These are phyloP conservation scores for Ennomos quercinarius DNA, from an alignment of 2,888 invertebrate genomes.

Conservation along the genomic window DNA sequence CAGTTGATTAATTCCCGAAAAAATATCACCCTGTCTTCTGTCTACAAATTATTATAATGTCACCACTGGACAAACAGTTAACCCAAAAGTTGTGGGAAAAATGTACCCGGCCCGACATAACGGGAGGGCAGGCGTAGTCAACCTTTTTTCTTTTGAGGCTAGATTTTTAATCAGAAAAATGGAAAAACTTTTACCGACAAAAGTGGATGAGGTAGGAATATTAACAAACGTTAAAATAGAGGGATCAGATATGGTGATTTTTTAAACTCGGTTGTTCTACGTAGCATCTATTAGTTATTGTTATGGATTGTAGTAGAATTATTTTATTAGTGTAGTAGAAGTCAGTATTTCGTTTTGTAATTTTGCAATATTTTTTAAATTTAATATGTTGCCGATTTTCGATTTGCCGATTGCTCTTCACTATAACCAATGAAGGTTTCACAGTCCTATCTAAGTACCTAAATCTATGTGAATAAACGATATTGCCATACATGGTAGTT, in stretches of 20 bases:
- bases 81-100: slow-evolving; percentile 60
- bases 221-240: slow-evolving; percentile 9
- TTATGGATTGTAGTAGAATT: too few species aligned
- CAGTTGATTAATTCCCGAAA: slow-evolving; percentile 35
- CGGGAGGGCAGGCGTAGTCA: slow-evolving; percentile 31
- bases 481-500: too few species aligned
- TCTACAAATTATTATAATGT: slow-evolving; percentile 46
- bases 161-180: slow-evolving; percentile 28
- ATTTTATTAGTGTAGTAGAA: too few species aligned
- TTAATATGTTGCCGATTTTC: too few species aligned
- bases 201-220: slow-evolving; percentile 13
- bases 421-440: too few species aligned
- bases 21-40: slow-evolving; percentile 32
- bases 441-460: too few species aligned
- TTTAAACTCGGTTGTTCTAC: too few species aligned
- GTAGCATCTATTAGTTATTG: too few species aligned
- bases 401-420: too few species aligned
- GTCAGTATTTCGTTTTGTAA: too few species aligned
- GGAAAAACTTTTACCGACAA: slow-evolving; percentile 15
- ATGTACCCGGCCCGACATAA: slow-evolving; percentile 49
- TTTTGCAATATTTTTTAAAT: too few species aligned
- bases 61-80: slow-evolving; percentile 49
- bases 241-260: background rate
- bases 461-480: too few species aligned
- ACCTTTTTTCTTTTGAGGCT: slow-evolving; percentile 27